Base-by-base conservation (phyloP, 2,113 vertebrate species). In the Gobio gobio region DNA sequence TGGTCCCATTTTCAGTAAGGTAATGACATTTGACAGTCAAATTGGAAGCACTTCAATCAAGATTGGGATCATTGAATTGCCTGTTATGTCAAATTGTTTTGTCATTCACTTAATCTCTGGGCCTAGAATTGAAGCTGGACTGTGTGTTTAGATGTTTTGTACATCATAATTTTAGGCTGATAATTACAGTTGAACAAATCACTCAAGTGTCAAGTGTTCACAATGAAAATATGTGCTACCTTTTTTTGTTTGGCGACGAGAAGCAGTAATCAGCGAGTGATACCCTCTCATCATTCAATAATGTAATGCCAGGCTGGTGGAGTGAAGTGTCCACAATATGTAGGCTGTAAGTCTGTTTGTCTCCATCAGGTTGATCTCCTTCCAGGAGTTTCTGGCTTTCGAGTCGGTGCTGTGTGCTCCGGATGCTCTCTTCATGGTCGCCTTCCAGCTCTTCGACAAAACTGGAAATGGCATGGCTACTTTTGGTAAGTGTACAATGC, bases 371-470 rank as follows among this genome's bases (percentile, higher is more conserved):
- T 88, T 98, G 92, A 97, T 97, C 93, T 97, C 95, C 56, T 97
- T 97, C 90, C 95, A 96, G 90, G 96, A 97, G 92, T 98, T 97
- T 92, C 93, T 96, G 84, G 95, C 95, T 0, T 97, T 97, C 86
- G 96, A 97, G 89, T 96, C 95, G 36, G 95, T 97, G 90, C 94
- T 97, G 56, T 97, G 96, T 76, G 94, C 95, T 86, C 96, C 95
- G 10, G 96, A 97, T 87, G 95, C 95, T 0, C 92, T 96, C 87
- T 97, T 96, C 89, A 92, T 96, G 91, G 96, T 97, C 75, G 94
- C 96, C 79, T 98, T 98, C 92, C 96, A 97, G 88, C 94, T 97
- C 45, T 97, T 97, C 88, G 96, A 97, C 93, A 97, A 97, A 92
- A 92, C 95, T 24, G 96, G 95, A 82, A 96, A 93, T 88, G 96